phyloP scores from a whole-genome alignment of 2,797 vertebrate genomes.

The Xiphophorus birchmanni region DNA sequence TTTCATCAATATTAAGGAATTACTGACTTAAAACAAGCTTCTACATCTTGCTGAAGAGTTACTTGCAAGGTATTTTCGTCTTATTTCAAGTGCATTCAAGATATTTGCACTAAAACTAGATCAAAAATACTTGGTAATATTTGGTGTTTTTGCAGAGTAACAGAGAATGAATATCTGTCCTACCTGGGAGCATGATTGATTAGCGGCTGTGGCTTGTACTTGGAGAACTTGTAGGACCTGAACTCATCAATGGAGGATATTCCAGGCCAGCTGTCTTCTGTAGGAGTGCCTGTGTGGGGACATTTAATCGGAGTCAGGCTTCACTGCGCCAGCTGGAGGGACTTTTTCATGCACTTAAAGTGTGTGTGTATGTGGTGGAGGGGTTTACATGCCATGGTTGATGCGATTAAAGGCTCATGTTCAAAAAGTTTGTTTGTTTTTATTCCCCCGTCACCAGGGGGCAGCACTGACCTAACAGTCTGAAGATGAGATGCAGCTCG shows the following conservation, averaged over 20 bases:
- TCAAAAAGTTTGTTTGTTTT: conserved; percentile 4
- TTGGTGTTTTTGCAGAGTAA: too few species aligned
- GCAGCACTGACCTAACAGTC: conserved; percentile 80
- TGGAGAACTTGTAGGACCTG: conserved; percentile 95
- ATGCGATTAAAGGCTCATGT: conserved; percentile 54
- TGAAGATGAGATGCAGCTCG: conserved; percentile 83
- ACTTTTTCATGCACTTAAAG: conserved; percentile 34
- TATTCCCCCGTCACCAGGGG: conserved; percentile 59
- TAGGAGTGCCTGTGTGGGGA: conserved; percentile 87
- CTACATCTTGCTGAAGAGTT: too few species aligned
- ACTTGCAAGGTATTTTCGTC: too few species aligned
- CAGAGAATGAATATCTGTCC: background rate
- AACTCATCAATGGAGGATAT: conserved; percentile 94
- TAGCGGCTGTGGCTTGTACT: conserved; percentile 92
- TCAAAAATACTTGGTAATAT: too few species aligned
- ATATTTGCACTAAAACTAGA: too few species aligned
- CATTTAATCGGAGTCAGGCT: conserved; percentile 36
- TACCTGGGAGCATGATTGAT: conserved; percentile 97
- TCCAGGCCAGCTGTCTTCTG: conserved; percentile 93
- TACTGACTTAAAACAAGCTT: too few species aligned
- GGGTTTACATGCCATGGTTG: conserved; percentile 56
- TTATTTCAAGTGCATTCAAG: too few species aligned
- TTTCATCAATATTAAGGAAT: too few species aligned
- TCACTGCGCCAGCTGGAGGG: conserved; percentile 51
- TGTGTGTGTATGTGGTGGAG: background rate